Conservation (phyloP, 1,140 invertebrate species). For the Caenorhabditis remanei region DNA sequence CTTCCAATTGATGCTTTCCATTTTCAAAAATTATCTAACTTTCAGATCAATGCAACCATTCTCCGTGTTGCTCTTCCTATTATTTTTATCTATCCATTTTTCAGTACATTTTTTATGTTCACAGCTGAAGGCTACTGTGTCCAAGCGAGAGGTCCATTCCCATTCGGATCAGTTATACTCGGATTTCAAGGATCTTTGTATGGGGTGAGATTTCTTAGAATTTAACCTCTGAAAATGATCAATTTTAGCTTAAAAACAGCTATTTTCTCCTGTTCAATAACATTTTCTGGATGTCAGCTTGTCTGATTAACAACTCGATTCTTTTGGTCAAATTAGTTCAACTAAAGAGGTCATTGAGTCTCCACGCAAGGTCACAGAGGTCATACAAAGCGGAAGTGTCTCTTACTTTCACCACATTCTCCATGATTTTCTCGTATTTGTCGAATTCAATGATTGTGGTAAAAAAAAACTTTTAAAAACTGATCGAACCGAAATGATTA, state of each 20-base stretch:
- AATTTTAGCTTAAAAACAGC: not conserved
- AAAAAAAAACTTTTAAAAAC: not conserved
- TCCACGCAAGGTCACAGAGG: not conserved
- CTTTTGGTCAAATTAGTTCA: not conserved
- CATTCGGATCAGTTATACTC: not conserved
- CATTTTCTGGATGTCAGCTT: not conserved
- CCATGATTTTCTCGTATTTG: slow-evolving; percentile 4
- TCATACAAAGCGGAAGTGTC: slow-evolving; percentile 31
- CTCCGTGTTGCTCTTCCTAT: not conserved
- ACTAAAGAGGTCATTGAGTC: not conserved
- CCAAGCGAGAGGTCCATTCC: not conserved
- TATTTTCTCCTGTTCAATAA: not conserved
- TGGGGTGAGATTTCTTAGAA: not conserved
- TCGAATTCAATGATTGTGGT: slow-evolving; percentile 17
- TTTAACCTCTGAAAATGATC: not conserved
- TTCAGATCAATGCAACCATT: not conserved
- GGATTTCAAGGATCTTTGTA: not conserved
- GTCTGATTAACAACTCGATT: slow-evolving; percentile 3
- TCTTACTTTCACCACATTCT: not conserved
- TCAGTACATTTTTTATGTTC: not conserved
- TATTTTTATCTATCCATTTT: not conserved
- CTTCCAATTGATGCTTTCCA: too few relatives aligned
- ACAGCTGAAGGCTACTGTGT: not conserved
- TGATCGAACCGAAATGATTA: not conserved
- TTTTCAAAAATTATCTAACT: too few relatives aligned